Conservation (phyloP, 2,888 invertebrate species). For the Timema cristinae region DNA sequence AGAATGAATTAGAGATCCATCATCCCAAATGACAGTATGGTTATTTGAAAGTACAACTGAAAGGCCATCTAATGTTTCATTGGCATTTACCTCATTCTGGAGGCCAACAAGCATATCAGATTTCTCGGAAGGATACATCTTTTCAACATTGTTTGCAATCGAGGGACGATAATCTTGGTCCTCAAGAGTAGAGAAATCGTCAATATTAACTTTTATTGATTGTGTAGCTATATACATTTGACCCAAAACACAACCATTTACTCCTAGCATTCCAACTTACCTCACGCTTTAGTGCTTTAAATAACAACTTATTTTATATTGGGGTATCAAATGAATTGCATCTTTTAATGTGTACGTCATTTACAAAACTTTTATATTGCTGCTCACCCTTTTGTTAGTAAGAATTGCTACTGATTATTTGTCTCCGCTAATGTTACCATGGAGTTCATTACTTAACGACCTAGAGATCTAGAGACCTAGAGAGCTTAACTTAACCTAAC, state of each 20-base stretch:
- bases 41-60: background rate
- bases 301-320: background rate
- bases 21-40: background rate
- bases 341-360: background rate
- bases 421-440: background rate
- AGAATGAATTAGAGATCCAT: background rate
- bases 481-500: too few species aligned
- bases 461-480: too few species aligned
- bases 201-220: background rate
- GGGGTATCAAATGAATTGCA: background rate
- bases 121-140: background rate
- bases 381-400: background rate
- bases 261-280: background rate
- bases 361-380: background rate
- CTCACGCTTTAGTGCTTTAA: background rate
- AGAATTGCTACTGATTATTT: background rate
- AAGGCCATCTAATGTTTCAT: background rate
- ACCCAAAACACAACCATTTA: background rate
- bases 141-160: background rate
- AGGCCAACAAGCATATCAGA: constrained; percentile 1
- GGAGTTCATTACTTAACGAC: too few species aligned
- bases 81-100: background rate
- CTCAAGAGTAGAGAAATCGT: background rate
- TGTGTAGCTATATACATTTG: background rate
- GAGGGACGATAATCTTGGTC: background rate